Conservation (phyloP, 2,797 vertebrate species). For the Tadarida brasiliensis region DNA sequence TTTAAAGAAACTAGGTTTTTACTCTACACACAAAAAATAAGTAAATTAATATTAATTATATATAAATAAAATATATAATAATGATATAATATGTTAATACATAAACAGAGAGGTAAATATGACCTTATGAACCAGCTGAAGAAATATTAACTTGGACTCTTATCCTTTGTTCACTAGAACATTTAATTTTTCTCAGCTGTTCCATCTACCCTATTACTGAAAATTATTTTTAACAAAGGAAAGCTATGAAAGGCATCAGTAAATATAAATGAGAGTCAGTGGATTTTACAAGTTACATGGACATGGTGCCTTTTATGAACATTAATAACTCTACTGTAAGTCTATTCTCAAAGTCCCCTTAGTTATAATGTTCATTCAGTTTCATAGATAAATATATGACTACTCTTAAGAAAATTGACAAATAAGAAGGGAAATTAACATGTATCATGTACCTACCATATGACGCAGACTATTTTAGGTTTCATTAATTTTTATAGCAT, state of each 20-base stretch:
- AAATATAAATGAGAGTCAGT: not conserved
- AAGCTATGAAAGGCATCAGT: not conserved
- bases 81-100: not conserved
- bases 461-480: not conserved
- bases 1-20: not conserved
- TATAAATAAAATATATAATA: not conserved
- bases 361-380: not conserved
- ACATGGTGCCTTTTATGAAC: not conserved
- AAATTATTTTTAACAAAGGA: not conserved
- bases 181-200: not conserved
- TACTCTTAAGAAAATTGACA: not conserved
- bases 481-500: not conserved
- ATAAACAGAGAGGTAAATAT: not conserved
- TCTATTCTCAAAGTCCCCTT: not conserved
- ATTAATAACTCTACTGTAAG: not conserved
- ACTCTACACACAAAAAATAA: not conserved
- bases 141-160: not conserved
- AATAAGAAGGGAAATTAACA: not conserved
- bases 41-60: not conserved
- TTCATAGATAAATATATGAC: not conserved
- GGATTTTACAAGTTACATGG: not conserved
- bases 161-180: not conserved
- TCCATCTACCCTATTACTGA: not conserved
- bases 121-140: not conserved
- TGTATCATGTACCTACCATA: not conserved